Evolutionary conservation across 2,113 vertebrate genomes (phyloP).

Genomic region (Cairina moschata): DNA sequence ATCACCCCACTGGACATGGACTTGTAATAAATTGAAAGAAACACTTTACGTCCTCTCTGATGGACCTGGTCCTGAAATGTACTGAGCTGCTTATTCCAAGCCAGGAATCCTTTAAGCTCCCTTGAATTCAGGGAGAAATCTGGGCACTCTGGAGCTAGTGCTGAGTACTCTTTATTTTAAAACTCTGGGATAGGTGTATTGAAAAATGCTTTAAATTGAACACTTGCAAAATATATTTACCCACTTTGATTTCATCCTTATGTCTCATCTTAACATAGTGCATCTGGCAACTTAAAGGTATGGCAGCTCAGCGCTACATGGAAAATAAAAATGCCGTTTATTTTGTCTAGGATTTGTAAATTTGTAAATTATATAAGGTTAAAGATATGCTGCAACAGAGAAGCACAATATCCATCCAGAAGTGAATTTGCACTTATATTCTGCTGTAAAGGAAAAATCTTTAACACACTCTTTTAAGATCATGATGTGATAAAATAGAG

Average conservation of each 20-base stretch:
- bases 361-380: background rate
- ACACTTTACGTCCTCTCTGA: fast-evolving
- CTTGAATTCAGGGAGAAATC: background rate
- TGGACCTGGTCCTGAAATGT: background rate
- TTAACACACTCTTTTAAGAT: background rate
- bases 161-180: background rate
- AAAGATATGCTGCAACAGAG: background rate
- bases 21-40: constrained; percentile 25
- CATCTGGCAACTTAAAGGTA: background rate
- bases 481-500: background rate
- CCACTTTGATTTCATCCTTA: background rate
- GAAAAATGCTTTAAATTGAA: background rate
- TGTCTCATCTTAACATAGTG: background rate
- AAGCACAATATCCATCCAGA: background rate
- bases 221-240: background rate
- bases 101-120: background rate
- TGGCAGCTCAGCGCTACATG: background rate
- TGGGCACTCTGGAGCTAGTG: background rate
- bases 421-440: background rate
- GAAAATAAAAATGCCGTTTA: background rate
- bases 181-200: background rate
- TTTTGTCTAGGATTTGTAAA: constrained; percentile 1
- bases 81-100: background rate
- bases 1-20: background rate
- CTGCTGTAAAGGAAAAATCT: background rate